These are phyloP conservation scores for Solea solea DNA, from an alignment of 2,113 vertebrate species.

Conservation along the genomic window DNA sequence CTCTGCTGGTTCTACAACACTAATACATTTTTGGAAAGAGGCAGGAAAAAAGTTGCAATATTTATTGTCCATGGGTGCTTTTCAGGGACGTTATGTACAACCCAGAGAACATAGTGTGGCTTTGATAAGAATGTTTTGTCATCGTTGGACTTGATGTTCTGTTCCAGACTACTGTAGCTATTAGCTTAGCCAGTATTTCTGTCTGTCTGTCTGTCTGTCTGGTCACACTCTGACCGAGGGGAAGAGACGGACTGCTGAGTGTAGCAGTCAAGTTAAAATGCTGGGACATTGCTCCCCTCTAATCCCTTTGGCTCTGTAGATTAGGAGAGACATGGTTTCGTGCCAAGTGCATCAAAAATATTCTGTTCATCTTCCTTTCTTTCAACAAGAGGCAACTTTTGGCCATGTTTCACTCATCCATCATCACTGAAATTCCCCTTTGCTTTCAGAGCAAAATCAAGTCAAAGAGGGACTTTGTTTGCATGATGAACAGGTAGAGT, in stretches of 20 bases:
- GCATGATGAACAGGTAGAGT: conserved; percentile 4
- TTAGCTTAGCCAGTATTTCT: conserved; percentile 20
- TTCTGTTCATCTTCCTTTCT: conserved; percentile 44
- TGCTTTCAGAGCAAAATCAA: conserved; percentile 31
- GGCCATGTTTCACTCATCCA: conserved; percentile 34
- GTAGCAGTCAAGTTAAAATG: conserved; percentile 51
- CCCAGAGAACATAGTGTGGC: conserved; percentile 54
- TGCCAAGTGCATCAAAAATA: conserved; percentile 44
- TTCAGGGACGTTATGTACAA: conserved; percentile 38
- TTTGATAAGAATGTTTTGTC: conserved; percentile 62
- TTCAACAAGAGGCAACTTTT: conserved; percentile 27
- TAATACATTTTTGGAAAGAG: conserved; percentile 40
- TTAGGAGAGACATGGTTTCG: conserved; percentile 42
- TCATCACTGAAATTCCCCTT: conserved; percentile 25
- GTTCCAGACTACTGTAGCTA: conserved; percentile 46
- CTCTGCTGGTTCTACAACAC: conserved; percentile 34
- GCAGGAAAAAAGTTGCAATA: conserved; percentile 32
- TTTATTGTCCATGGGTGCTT: conserved; percentile 45
- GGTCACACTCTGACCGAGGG: neutral
- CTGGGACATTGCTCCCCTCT: conserved; percentile 50
- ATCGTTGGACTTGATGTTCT: conserved; percentile 50
- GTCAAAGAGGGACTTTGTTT: conserved; percentile 17
- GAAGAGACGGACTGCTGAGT: conserved; percentile 2
- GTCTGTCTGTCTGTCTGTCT: neutral
- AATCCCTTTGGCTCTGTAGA: conserved; percentile 55